phyloP scores from a whole-genome alignment of 2,888 invertebrate species.

The Patella pellucida region DNA sequence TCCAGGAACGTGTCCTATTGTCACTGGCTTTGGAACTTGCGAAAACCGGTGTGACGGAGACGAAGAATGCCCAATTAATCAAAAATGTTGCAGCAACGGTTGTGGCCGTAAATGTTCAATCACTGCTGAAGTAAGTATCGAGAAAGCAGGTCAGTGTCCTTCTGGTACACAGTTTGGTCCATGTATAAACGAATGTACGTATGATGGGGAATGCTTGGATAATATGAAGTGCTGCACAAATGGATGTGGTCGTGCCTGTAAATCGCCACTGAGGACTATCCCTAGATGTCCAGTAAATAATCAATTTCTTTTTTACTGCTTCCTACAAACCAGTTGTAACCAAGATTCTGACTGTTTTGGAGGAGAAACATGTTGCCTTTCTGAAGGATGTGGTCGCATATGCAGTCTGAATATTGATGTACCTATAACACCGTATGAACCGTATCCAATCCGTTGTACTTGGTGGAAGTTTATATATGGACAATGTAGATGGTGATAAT shows the following conservation, averaged over 20 bases:
- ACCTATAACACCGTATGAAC: neutral
- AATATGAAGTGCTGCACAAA: neutral
- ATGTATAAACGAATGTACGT: neutral
- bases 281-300: neutral
- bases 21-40: neutral
- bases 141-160: neutral
- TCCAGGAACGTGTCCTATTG: neutral
- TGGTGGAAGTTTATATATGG: conserved; percentile 1
- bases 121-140: neutral
- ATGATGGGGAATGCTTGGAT: neutral
- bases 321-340: neutral
- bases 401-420: neutral
- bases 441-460: neutral
- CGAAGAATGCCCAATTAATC: neutral
- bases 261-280: neutral
- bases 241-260: neutral
- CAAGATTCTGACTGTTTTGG: neutral
- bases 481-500: neutral
- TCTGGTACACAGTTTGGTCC: neutral
- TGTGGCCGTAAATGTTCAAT: neutral
- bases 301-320: neutral
- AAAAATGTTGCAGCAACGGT: neutral
- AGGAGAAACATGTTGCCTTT: neutral
- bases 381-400: neutral
- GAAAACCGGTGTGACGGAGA: neutral